Conservation (phyloP, 64 coral and sea anemone genomes). For the Porites lutea region DNA sequence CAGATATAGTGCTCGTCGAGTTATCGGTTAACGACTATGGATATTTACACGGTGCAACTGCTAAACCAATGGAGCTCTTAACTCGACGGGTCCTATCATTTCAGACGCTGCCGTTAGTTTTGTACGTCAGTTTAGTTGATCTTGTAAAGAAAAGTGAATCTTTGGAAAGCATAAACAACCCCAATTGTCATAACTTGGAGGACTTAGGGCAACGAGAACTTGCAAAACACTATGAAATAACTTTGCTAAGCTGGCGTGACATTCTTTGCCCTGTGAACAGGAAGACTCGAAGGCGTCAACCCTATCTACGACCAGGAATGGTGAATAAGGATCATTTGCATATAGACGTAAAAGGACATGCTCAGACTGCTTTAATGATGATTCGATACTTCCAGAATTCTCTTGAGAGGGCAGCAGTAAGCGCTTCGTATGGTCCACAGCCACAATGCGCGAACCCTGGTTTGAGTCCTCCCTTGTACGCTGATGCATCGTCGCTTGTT, state of each 20-base stretch:
- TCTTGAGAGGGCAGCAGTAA: neutral
- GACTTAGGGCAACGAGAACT: slow-evolving; percentile 27
- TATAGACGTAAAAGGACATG: slow-evolving; percentile 38
- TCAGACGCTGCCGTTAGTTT: slow-evolving; percentile 14
- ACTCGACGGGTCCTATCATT: slow-evolving; percentile 14
- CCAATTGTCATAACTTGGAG: slow-evolving; percentile 15
- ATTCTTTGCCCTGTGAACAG: slow-evolving; percentile 10
- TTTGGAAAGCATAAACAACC: neutral
- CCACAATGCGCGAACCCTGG: neutral
- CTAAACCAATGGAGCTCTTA: slow-evolving; percentile 40
- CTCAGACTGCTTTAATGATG: slow-evolving; percentile 33
- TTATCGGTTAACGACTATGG: slow-evolving; percentile 54
- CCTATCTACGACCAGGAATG: slow-evolving; percentile 21
- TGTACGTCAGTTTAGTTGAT: slow-evolving; percentile 52
- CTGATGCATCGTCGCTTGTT: neutral
- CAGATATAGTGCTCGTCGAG: slow-evolving; percentile 50
- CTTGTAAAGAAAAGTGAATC: neutral
- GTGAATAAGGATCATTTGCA: slow-evolving; percentile 19
- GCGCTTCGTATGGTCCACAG: neutral
- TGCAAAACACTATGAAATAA: slow-evolving; percentile 20
- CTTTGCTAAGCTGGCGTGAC: slow-evolving; percentile 14
- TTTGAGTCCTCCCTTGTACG: neutral
- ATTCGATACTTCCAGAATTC: slow-evolving; percentile 24
- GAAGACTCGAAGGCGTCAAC: neutral
- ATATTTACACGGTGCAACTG: slow-evolving; percentile 10